These are phyloP conservation scores for Chaenodraco wilsoni DNA, from an alignment of 2,797 vertebrate species.

Conservation along the genomic window DNA sequence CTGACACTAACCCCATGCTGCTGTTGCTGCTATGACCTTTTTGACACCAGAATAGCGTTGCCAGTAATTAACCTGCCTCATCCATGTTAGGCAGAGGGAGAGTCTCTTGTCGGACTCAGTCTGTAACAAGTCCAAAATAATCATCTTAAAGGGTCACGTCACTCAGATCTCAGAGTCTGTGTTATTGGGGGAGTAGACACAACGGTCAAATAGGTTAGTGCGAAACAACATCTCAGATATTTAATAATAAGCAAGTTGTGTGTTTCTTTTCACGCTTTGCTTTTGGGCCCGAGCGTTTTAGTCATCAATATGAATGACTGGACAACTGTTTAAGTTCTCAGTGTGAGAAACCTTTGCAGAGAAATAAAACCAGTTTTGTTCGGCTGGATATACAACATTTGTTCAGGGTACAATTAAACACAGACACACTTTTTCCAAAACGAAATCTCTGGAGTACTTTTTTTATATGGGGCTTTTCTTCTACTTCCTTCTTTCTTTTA, in stretches of 20 bases:
- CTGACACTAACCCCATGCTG: slow-evolving; percentile 64
- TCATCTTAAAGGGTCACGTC: slow-evolving; percentile 33
- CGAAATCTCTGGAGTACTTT: not conserved
- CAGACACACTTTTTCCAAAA: not conserved
- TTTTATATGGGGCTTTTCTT: not conserved
- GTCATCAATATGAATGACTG: not conserved
- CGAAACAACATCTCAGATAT: not conserved
- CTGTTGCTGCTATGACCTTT: slow-evolving; percentile 65
- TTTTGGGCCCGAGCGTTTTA: not conserved
- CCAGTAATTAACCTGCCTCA: slow-evolving; percentile 66
- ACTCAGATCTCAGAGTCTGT: not conserved
- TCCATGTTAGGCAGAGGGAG: slow-evolving; percentile 39
- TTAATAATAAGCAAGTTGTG: not conserved
- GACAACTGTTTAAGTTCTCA: not conserved
- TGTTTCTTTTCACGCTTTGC: not conserved
- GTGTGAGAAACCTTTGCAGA: too few relatives aligned
- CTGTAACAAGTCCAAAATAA: slow-evolving; percentile 28
- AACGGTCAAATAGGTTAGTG: not conserved
- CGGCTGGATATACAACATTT: not conserved
- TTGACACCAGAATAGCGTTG: slow-evolving; percentile 56
- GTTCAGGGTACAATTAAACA: not conserved
- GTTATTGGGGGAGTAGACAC: not conserved
- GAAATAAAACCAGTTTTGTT: not conserved
- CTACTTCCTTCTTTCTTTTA: not conserved
- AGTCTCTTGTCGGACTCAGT: slow-evolving; percentile 30